These are phyloP conservation scores for Xestia ashworthii DNA, from an alignment of 2,888 invertebrate species.

Conservation along the genomic window DNA sequence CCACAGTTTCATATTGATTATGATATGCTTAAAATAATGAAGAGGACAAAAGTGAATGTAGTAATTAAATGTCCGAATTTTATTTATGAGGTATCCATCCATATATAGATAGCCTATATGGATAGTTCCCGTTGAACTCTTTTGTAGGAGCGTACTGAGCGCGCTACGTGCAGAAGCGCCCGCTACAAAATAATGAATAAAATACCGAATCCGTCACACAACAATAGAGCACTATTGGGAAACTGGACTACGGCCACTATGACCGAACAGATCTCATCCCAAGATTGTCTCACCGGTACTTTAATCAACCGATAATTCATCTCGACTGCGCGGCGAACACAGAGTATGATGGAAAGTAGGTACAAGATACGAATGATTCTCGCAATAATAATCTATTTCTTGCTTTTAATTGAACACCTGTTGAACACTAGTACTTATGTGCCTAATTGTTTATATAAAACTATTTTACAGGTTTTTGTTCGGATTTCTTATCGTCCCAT, in stretches of 20 bases:
- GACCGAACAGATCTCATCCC: conserved; percentile 70
- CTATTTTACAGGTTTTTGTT: conserved; percentile 16
- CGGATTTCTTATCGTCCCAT: neutral
- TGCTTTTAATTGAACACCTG: conserved; percentile 66
- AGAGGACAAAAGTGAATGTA: neutral
- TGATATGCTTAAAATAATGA: neutral
- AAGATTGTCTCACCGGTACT: conserved; percentile 73
- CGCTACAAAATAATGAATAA: conserved; percentile 72
- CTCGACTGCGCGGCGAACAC: conserved; percentile 53
- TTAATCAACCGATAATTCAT: conserved; percentile 72
- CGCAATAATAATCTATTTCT: conserved; percentile 72
- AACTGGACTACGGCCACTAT: conserved; percentile 67
- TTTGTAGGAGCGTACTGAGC: conserved; percentile 71
- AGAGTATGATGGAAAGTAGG: conserved; percentile 70
- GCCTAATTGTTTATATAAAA: conserved; percentile 24
- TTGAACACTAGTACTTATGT: conserved; percentile 43
- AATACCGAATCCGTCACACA: conserved; percentile 80
- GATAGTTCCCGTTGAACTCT: conserved; percentile 78
- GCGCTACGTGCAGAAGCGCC: conserved; percentile 49
- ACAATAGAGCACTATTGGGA: conserved; percentile 77
- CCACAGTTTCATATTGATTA: conserved; percentile 15
- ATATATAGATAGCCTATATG: too few relatives aligned
- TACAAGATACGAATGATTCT: conserved; percentile 74
- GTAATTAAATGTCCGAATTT: conserved; percentile 11
- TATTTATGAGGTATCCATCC: conserved; percentile 4